Evolutionary conservation across 1,140 invertebrate genomes (phyloP).

Genomic region (Sarcophaga bullata): DNA sequence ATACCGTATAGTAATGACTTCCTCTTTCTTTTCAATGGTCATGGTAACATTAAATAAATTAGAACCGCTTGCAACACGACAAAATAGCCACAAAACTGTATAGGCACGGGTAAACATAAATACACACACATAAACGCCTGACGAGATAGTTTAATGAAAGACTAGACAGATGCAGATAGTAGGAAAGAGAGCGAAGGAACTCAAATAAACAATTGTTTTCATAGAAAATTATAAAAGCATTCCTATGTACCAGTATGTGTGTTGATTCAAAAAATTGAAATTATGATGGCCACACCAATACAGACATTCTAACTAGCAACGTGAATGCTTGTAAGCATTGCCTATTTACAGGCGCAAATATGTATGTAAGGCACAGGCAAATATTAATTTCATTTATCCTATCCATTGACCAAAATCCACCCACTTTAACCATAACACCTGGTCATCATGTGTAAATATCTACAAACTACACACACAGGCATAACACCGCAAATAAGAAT

Average conservation of each 20-base stretch:
- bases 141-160: not conserved
- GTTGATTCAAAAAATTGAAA: not conserved
- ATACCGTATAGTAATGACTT: too few species aligned
- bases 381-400: not conserved
- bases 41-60: conserved; percentile 33
- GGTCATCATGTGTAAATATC: not conserved
- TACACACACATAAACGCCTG: not conserved
- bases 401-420: not conserved
- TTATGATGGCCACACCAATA: not conserved
- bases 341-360: not conserved
- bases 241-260: not conserved
- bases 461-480: not conserved
- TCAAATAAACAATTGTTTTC: not conserved
- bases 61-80: conserved; percentile 20
- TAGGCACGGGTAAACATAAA: not conserved
- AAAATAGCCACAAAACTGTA: conserved; percentile 30
- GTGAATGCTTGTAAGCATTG: too few species aligned
- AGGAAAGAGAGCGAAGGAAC: not conserved
- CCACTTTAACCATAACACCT: conserved; percentile 20
- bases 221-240: not conserved
- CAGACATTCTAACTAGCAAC: not conserved
- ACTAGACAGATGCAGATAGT: not conserved
- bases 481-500: not conserved
- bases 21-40: not conserved
- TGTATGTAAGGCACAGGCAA: not conserved